Evolutionary conservation across 2,797 vertebrate genomes (phyloP).

Genomic region (Myotis pilosus): DNA sequence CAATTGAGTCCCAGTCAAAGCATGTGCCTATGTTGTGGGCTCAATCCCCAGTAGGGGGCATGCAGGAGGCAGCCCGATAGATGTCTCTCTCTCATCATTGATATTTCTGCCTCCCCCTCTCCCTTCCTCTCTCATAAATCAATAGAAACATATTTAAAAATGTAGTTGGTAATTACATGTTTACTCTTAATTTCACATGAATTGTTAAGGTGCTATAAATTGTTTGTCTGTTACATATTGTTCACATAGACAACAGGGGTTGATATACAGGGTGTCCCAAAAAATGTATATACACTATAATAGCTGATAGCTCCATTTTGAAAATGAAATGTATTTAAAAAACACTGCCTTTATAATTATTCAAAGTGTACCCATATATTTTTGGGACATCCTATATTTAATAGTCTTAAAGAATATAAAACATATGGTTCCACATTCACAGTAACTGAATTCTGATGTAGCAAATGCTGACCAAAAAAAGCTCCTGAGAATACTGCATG

Average conservation of each 20-base stretch:
- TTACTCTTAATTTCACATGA: background rate
- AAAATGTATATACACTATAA: background rate
- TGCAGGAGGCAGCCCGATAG: too few relatives aligned
- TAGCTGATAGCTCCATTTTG: background rate
- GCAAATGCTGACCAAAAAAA: constrained; percentile 7
- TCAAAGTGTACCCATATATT: background rate
- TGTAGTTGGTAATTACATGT: background rate
- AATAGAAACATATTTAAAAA: background rate
- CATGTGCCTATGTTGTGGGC: too few relatives aligned
- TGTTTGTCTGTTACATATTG: background rate
- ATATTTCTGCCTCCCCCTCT: too few relatives aligned
- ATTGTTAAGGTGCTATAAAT: background rate
- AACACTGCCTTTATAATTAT: background rate
- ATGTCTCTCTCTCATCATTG: too few relatives aligned
- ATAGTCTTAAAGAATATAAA: constrained; percentile 36
- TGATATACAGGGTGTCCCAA: background rate
- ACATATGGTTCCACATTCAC: constrained; percentile 1
- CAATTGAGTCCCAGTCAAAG: too few relatives aligned
- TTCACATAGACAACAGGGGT: background rate
- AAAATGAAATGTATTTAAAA: background rate
- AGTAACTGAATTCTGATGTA: constrained; percentile 41
- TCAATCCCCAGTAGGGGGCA: too few relatives aligned
- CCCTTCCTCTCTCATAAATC: too few relatives aligned
- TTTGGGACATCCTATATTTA: background rate
- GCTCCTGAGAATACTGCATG: background rate